Conservation (phyloP, 2,888 invertebrate species). For the Eupithecia subumbrata region DNA sequence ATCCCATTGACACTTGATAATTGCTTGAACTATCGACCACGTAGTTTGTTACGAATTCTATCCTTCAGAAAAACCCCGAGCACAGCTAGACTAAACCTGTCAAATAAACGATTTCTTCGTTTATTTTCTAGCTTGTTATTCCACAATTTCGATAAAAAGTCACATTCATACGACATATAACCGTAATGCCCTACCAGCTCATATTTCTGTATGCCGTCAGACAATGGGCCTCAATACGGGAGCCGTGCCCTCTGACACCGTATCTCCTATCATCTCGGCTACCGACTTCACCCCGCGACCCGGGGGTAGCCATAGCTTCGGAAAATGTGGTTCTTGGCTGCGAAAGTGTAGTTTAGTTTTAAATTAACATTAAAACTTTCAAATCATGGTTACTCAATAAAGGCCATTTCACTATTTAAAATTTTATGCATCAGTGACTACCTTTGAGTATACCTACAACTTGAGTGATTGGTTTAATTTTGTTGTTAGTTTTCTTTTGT, state of each 20-base stretch:
- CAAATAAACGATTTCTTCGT: neutral
- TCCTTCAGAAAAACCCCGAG: too few relatives aligned
- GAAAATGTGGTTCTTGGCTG: neutral
- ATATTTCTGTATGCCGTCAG: conserved; percentile 50
- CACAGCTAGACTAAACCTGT: too few relatives aligned
- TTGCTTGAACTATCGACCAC: too few relatives aligned
- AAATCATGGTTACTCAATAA: too few relatives aligned
- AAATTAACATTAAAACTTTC: too few relatives aligned
- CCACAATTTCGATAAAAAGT: neutral
- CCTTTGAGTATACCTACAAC: too few relatives aligned
- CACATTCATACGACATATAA: neutral
- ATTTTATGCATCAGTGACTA: too few relatives aligned
- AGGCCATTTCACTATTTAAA: too few relatives aligned
- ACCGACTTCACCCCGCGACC: conserved; percentile 74
- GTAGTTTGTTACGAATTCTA: too few relatives aligned
- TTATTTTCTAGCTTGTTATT: neutral
- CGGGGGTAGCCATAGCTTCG: conserved; percentile 44
- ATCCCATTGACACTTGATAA: too few relatives aligned
- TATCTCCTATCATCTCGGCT: conserved; percentile 74
- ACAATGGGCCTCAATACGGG: conserved; percentile 69
- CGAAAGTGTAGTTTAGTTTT: neutral
- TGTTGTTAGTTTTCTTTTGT: too few relatives aligned
- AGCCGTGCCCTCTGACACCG: conserved; percentile 68
- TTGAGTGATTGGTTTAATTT: too few relatives aligned
- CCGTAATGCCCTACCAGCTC: conserved; percentile 12